Base-by-base conservation (phyloP, 2,113 vertebrate genomes). In the Ciconia boyciana region DNA sequence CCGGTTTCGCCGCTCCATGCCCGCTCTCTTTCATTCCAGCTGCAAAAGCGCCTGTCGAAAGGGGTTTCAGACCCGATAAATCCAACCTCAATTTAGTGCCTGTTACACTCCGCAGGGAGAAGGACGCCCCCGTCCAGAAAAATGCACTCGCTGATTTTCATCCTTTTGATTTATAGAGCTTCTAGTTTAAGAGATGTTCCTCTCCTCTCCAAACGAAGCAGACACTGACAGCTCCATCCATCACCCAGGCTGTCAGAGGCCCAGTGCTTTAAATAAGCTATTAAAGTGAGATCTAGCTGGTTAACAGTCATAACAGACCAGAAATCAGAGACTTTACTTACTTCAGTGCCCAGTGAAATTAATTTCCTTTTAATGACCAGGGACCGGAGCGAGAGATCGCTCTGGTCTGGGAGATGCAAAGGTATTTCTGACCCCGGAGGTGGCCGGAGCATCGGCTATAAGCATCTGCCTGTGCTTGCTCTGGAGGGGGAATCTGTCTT, bases 271-370 rank as follows among this genome's bases (percentile, higher is more conserved):
- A 95, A 97, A 95, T 75, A 95, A 97, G 94, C 95, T 72, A 94
- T 96, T 97, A 92, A 97, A 92, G 92, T 17, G 92, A 96, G 82
- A 91, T 92, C 92, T 94, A 90, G 92, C 93, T 96, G 93, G 94
- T 97, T 96, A 96, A 92, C 90, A 90, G 74, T 95, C 94, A 89
- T 78, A 93, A 86, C 94, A 81, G 92, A 75, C 13, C 94, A 69
- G 88, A 65, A 93, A 91, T 83, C 49, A 5, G 46, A 74, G 92
- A 48, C 74, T 78, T 94, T 83, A 60, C 93, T 90, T 65, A 93
- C 89, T 76, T 87, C 64, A 81, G 68, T 24, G 68, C 93, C 69
- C 4, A 4, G 20, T 32, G 52, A 94, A 94, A 97, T 95, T 83
- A 91, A 96, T 97, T 94, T 81, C 93, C 86, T 93, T 96, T 92